Percentiles rank a stretch among this genome's conserved stretches.
Conservation (phyloP, 92 coral and sea anemone genomes). For the Metridium senile region DNA sequence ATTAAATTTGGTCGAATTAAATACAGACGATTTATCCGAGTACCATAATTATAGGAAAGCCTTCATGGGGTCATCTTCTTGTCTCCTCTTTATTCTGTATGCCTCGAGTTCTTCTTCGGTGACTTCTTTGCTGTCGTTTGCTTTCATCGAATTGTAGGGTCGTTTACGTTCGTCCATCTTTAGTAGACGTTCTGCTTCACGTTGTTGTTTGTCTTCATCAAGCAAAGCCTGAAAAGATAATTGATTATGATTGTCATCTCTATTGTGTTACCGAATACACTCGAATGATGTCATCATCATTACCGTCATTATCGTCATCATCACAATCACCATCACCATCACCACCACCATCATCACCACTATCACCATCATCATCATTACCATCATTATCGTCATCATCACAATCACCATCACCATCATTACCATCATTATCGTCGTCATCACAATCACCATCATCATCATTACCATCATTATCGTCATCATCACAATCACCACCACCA, state of each 20-base stretch:
- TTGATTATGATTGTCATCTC: background rate
- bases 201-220: conserved; percentile 78
- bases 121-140: conserved; percentile 78
- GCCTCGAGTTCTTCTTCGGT: conserved; percentile 97
- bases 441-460: background rate
- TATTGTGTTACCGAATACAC: background rate
- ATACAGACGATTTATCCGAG: too few species aligned
- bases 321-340: background rate
- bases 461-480: background rate
- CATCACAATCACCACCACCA: background rate
- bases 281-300: background rate
- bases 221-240: conserved; percentile 64
- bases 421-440: background rate
- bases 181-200: conserved; percentile 80
- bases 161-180: conserved; percentile 92
- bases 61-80: conserved; percentile 93
- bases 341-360: background rate
- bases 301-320: background rate
- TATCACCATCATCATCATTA: background rate
- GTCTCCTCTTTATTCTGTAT: conserved; percentile 84
- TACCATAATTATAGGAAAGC: conserved; percentile 76
- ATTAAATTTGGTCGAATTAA: too few species aligned
- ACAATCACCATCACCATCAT: background rate
- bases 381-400: background rate
- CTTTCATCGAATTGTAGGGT: conserved; percentile 88